Evolutionary conservation across 1,140 invertebrate genomes (phyloP), one percentile per base, ranked within the genome.

Genomic region (Elymnias hypermnestra): DNA sequence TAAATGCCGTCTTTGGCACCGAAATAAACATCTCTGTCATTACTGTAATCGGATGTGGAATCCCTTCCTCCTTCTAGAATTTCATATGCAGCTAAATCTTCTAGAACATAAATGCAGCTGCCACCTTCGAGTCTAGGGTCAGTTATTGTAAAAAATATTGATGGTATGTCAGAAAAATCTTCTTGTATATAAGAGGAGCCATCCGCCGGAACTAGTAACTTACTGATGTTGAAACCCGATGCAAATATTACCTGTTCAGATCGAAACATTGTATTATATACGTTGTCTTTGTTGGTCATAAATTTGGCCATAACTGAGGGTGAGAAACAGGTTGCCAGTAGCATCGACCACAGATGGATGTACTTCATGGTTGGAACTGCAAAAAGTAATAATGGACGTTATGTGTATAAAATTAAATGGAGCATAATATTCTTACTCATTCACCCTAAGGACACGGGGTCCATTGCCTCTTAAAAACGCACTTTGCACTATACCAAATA

Each of bases 31-130:
- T 57, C 40, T 45, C 40, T 63, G 19, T 74, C 65, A 0, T 19
- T 14, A n/a, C 72, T 59, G n/a, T 76, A 79, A 13, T 73, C 77
- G 4, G 67, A 57, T 2, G 72, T 79, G 0, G 72, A 48, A 37
- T 78, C 77, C 36, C 72, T 59, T 1, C 77, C 77, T 0, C 74
- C 74, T 67, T 82, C 77, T 4, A 82, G 45, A 0, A 82, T 41
- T 67, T 81, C 73, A 21, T 69, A 77, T 1, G 76, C 72, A n/a
- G 72, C 68, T 8, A 72, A 58, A 5, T 65, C 73, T 69, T 81
- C 70, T 9, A 81, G 28, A 1, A 78, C 72, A 31, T 76, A 81
- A n/a, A 81, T 71, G 52, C 72, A 74, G 14, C 57, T 65, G 0
- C 65, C 72, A 2, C 70, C 67, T 15, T 76, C 70, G 38, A 70